These are phyloP conservation scores for Phrynocephalus vlangalii DNA, from an alignment of 2,797 vertebrate genomes.

Conservation along the genomic window DNA sequence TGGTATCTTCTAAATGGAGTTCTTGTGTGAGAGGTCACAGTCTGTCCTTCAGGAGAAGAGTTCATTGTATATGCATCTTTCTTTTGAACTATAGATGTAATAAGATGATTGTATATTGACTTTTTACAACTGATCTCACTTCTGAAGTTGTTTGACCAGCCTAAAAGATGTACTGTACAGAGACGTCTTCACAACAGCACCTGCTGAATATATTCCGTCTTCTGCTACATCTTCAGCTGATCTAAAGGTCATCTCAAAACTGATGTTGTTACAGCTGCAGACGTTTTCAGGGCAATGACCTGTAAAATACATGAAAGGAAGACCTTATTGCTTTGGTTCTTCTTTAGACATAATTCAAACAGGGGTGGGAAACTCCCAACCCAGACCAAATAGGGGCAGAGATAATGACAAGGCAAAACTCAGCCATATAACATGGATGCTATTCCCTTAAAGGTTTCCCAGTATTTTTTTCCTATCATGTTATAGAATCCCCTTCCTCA, in stretches of 20 bases:
- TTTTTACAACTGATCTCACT: slow-evolving; percentile 62
- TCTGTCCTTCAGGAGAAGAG: slow-evolving; percentile 51
- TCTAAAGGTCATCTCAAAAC: neutral
- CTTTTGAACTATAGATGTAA: slow-evolving; percentile 41
- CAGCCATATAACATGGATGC: too few species aligned
- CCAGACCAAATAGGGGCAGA: too few species aligned
- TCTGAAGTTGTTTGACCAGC: slow-evolving; percentile 44
- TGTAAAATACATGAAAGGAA: slow-evolving; percentile 11
- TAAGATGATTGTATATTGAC: slow-evolving; percentile 36
- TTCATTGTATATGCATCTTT: slow-evolving; percentile 65
- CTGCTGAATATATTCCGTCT: slow-evolving; percentile 6
- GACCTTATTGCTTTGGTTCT: slow-evolving; percentile 20
- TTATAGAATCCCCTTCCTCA: too few species aligned
- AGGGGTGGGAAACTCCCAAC: too few species aligned
- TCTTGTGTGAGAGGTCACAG: slow-evolving; percentile 21
- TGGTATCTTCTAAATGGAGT: slow-evolving; percentile 50
- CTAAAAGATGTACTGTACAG: slow-evolving; percentile 20
- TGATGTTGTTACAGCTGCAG: fast-evolving
- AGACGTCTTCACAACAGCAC: slow-evolving; percentile 24
- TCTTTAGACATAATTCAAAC: neutral
- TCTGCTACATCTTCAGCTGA: slow-evolving; percentile 57
- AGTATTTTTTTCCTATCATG: too few species aligned
- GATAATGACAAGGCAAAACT: too few species aligned
- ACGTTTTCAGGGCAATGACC: neutral
- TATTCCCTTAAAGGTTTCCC: too few species aligned